Conservation (phyloP, 2,113 vertebrate species). For the Podilymbus podiceps region DNA sequence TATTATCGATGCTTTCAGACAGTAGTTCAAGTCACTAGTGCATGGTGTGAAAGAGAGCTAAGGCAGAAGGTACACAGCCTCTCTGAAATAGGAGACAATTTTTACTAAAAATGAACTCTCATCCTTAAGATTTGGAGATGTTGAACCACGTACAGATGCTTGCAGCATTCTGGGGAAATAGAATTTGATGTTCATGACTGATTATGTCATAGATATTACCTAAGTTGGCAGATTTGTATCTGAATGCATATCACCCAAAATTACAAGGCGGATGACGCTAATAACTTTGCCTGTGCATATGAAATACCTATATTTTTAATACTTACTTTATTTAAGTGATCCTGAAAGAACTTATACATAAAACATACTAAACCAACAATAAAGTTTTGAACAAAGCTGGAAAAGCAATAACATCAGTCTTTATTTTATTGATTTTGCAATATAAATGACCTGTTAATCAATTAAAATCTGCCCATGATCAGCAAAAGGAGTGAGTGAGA, state of each 20-base stretch:
- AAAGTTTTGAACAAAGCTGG: neutral
- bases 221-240: neutral
- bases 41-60: neutral
- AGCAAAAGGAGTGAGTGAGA: neutral
- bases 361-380: neutral
- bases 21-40: neutral
- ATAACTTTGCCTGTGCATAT: neutral
- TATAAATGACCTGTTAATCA: neutral
- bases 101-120: neutral
- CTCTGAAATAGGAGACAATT: neutral
- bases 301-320: neutral
- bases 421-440: neutral
- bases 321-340: neutral
- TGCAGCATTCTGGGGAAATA: neutral
- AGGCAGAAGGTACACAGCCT: neutral
- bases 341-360: neutral
- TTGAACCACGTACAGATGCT: neutral
- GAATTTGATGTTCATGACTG: neutral
- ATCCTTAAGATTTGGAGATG: neutral
- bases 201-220: neutral
- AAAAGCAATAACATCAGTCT: neutral
- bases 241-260: neutral
- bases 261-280: neutral
- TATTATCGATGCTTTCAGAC: constrained; percentile 27
- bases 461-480: neutral